A percentile compares a stretch with the other conserved stretches of the same genome.
Conservation (phyloP, 2,888 invertebrate species). For the Oscheius sp. region DNA sequence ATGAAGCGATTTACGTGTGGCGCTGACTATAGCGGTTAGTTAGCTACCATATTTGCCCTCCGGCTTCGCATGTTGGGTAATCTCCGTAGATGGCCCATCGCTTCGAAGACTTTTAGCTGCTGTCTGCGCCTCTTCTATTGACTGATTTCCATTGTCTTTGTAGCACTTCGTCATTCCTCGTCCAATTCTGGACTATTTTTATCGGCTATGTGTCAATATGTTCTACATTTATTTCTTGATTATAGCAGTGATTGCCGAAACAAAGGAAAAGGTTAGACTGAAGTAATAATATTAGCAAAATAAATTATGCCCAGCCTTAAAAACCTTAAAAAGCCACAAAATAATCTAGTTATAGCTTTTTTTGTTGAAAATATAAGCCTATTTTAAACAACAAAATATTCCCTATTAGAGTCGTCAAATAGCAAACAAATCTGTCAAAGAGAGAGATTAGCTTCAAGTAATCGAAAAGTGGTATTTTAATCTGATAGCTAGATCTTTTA, state of each 20-base stretch:
- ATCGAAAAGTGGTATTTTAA: too few relatives aligned
- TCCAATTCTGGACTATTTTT: background rate
- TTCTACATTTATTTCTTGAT: background rate
- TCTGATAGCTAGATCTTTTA: too few relatives aligned
- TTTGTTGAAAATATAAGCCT: too few relatives aligned
- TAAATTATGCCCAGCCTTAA: too few relatives aligned
- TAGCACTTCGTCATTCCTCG: background rate
- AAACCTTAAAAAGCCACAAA: too few relatives aligned
- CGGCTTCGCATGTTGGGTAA: slow-evolving; percentile 26
- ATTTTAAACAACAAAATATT: too few relatives aligned
- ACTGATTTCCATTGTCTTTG: background rate
- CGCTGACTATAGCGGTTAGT: slow-evolving; percentile 13
- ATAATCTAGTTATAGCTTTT: too few relatives aligned
- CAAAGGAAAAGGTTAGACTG: background rate
- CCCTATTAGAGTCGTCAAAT: too few relatives aligned
- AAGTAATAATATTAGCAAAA: too few relatives aligned
- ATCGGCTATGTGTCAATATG: slow-evolving; percentile 22
- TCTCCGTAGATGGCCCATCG: slow-evolving; percentile 27
- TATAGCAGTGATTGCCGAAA: background rate
- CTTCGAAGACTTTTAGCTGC: slow-evolving; percentile 22
- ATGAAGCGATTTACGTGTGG: slow-evolving; percentile 11
- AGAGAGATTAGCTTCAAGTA: too few relatives aligned
- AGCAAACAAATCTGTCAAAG: too few relatives aligned
- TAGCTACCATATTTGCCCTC: slow-evolving; percentile 23
- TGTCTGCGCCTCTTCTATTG: slow-evolving; percentile 3